A percentile compares a stretch with the other conserved stretches of the same genome.
phyloP scores from a whole-genome alignment of 2,113 vertebrate species.

The Nothoprocta pentlandii region DNA sequence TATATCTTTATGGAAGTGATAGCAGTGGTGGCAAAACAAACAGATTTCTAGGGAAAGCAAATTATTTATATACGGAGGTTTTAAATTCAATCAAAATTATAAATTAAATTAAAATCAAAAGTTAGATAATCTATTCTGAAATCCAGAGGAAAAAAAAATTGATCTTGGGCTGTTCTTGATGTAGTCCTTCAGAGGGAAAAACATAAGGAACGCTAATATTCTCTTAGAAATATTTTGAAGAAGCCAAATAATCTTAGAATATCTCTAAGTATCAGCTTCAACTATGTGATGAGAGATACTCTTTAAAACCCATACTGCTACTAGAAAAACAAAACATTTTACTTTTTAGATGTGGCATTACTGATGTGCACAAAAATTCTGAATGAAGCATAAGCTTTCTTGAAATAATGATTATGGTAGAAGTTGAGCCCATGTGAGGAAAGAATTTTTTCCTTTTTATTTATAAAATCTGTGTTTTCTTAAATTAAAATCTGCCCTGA shows the following conservation, averaged over 20 bases:
- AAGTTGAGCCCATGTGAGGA: background rate
- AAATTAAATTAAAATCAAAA: background rate
- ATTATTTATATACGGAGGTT: conserved; percentile 45
- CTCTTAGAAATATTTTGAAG: background rate
- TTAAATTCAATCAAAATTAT: background rate
- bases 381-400: background rate
- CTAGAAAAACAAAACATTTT: background rate
- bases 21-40: background rate
- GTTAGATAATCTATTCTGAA: conserved; percentile 9
- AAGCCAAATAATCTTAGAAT: background rate
- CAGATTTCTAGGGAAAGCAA: background rate
- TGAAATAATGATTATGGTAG: background rate
- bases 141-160: background rate
- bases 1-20: background rate
- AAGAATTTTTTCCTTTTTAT: background rate
- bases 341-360: background rate
- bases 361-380: background rate
- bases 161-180: conserved; percentile 1
- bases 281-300: background rate
- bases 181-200: background rate
- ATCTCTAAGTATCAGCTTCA: conserved; percentile 4
- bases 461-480: background rate
- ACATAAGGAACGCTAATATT: background rate
- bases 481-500: background rate
- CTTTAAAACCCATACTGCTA: background rate